Percentiles rank a stretch among this genome's conserved stretches.
These are phyloP conservation scores for Cylas formicarius DNA, from an alignment of 1,140 invertebrate genomes.

Conservation along the genomic window DNA sequence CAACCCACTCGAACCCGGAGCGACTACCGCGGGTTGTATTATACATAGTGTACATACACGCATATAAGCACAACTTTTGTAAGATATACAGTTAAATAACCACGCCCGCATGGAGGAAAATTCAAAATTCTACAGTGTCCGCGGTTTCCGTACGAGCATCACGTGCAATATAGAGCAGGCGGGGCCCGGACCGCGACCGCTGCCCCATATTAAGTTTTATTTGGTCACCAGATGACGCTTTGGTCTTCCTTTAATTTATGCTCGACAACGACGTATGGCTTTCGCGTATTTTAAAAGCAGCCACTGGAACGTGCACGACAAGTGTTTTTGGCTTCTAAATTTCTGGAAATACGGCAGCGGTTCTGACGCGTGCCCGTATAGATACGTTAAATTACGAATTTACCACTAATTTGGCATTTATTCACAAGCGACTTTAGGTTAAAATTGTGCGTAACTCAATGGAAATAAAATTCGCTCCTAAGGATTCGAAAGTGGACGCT, in stretches of 20 bases:
- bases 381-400: slow-evolving; percentile 33
- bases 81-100: slow-evolving; percentile 23
- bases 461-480: no score
- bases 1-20: neutral
- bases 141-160: slow-evolving; percentile 20
- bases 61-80: slow-evolving; percentile 26
- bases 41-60: slow-evolving; percentile 31
- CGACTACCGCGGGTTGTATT: neutral
- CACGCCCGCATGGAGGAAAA: slow-evolving; percentile 15
- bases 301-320: slow-evolving; percentile 34
- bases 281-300: slow-evolving; percentile 19
- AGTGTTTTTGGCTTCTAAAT: slow-evolving; percentile 40
- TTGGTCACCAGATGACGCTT: slow-evolving; percentile 39
- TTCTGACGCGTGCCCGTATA: slow-evolving; percentile 37
- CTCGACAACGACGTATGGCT: slow-evolving; percentile 35
- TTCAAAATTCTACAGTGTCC: slow-evolving; percentile 29
- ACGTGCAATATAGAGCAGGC: slow-evolving; percentile 25
- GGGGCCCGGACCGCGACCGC: slow-evolving; percentile 3
- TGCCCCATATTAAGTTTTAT: slow-evolving; percentile 36
- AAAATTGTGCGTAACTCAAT: slow-evolving; percentile 34
- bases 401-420: slow-evolving; percentile 41
- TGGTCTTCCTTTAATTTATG: slow-evolving; percentile 27
- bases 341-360: slow-evolving; percentile 40
- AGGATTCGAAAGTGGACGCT: slow-evolving; percentile 12
- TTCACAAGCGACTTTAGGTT: slow-evolving; percentile 38